Percentiles rank a stretch among this genome's conserved stretches.
Conservation (phyloP, 2,113 vertebrate genomes). For the human (Homo sapiens) region GRCh38 chr5:135660001-135660500, state of each 20-base stretch:
- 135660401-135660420: not conserved
- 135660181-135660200: not conserved
- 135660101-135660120: not conserved
- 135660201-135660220: not conserved
- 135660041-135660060: not conserved
- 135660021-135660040: not conserved
- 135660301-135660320: not conserved
- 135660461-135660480: not conserved
- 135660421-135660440: not conserved
- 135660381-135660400: not conserved
- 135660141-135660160: not conserved
- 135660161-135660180: not conserved
- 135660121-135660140: not conserved
- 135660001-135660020: constrained; percentile 24
- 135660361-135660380: not conserved
- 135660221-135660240: not conserved
- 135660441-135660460: not conserved
- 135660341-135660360: not conserved
- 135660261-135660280: not conserved
- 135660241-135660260: not conserved
- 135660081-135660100: constrained; percentile 51
- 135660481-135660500: not conserved
- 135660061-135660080: constrained; percentile 11
- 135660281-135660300: fast-evolving
- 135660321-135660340: too few species aligned